Evolutionary conservation across 2,797 vertebrate species (phyloP).

Genomic region (Limnodromus scolopaceus): DNA sequence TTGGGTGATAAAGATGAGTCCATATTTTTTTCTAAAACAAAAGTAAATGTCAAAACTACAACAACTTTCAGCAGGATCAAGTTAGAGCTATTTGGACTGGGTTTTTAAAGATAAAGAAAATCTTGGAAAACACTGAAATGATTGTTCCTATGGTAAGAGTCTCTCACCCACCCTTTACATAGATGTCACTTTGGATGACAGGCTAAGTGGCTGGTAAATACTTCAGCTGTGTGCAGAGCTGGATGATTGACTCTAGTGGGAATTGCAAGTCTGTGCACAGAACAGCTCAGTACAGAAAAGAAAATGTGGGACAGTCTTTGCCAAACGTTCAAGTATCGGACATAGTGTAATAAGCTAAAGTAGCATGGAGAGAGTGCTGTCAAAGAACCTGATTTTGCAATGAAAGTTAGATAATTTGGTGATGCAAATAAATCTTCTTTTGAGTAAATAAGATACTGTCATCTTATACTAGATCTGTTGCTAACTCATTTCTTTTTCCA

Average conservation of each 20-base stretch:
- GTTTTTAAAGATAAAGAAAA: background rate
- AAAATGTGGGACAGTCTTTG: rapidly evolving
- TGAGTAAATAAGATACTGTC: background rate
- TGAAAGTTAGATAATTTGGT: background rate
- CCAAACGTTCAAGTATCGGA: background rate
- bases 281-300: background rate
- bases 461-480: background rate
- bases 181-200: background rate
- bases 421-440: background rate
- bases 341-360: background rate
- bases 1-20: background rate
- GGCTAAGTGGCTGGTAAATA: background rate
- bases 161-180: background rate
- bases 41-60: background rate
- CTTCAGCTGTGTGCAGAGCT: background rate
- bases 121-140: background rate
- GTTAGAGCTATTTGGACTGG: background rate
- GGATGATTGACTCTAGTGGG: background rate
- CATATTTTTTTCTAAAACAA: background rate
- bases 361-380: background rate
- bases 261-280: background rate
- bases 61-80: background rate
- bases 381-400: background rate
- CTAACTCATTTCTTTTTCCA: background rate
- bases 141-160: background rate